These are phyloP conservation scores for Diorhabda carinulata DNA, from an alignment of 1,140 invertebrate species.

Conservation along the genomic window DNA sequence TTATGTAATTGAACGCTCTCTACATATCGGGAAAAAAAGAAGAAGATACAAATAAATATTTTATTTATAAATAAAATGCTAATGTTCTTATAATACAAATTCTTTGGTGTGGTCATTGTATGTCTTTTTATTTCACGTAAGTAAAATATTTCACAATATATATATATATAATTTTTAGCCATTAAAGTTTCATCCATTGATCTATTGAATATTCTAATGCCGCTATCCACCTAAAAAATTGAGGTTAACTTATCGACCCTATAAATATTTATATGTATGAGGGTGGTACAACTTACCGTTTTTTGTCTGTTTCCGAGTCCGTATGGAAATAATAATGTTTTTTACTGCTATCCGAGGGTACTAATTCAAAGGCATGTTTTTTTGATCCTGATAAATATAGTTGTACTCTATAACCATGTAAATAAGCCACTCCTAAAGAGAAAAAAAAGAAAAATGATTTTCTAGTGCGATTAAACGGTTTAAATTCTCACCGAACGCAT, in stretches of 20 bases:
- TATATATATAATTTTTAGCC: background rate
- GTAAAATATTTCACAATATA: constrained; percentile 1
- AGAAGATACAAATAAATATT: constrained; percentile 11
- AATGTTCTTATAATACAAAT: constrained; percentile 7
- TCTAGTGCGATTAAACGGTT: background rate
- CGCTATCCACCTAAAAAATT: constrained; percentile 80
- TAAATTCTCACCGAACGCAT: constrained; percentile 68
- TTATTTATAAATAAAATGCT: background rate
- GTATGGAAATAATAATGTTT: constrained; percentile 89
- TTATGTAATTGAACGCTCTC: too few relatives aligned
- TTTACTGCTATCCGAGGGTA: constrained; percentile 81
- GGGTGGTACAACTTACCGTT: constrained; percentile 63
- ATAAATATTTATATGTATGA: background rate
- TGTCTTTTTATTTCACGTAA: background rate
- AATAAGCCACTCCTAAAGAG: constrained; percentile 71
- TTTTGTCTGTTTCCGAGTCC: constrained; percentile 92
- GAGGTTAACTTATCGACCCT: constrained; percentile 25
- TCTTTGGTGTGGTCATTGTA: constrained; percentile 2
- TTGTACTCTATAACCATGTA: constrained; percentile 92
- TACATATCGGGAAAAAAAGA: background rate
- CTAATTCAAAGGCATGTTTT: constrained; percentile 87
- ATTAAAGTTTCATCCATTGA: constrained; percentile 77
- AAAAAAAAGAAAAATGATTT: constrained; percentile 14
- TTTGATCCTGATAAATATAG: constrained; percentile 70
- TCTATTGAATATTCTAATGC: constrained; percentile 93